phyloP scores from a whole-genome alignment of 2,888 invertebrate species.

The Drosophila parthenogenetica region DNA sequence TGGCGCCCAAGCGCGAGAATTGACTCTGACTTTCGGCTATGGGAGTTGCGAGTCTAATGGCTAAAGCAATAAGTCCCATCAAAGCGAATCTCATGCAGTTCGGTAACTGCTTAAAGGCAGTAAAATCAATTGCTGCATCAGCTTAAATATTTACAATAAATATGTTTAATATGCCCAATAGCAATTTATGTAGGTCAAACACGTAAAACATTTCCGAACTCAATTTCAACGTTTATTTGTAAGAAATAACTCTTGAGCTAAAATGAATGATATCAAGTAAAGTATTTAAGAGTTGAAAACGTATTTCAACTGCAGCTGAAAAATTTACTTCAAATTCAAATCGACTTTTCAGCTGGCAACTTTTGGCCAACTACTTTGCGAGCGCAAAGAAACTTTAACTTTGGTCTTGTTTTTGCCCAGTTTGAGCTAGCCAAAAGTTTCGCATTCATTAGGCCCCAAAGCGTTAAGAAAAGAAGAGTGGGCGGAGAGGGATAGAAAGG shows the following conservation, averaged over 20 bases:
- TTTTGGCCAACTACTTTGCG: constrained; percentile 12
- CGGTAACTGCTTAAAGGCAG: no score
- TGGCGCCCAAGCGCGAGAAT: constrained; percentile 71
- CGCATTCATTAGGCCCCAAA: constrained; percentile 50
- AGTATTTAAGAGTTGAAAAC: constrained; percentile 11
- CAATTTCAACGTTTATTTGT: constrained; percentile 3
- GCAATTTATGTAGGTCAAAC: not conserved
- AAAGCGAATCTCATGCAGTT: not conserved
- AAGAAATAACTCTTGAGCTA: not conserved
- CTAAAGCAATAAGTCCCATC: constrained; percentile 4
- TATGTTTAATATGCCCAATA: not conserved
- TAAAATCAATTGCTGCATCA: not conserved
- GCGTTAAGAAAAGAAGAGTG: not conserved
- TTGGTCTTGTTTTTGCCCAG: constrained; percentile 12
- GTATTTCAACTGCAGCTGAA: constrained; percentile 8
- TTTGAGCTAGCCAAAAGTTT: constrained; percentile 35
- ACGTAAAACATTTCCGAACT: not conserved
- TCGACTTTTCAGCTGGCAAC: constrained; percentile 21
- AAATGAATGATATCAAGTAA: constrained; percentile 1
- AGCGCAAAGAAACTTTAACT: constrained; percentile 35
- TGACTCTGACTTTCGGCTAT: constrained; percentile 48
- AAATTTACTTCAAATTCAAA: constrained; percentile 19
- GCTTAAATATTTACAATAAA: not conserved
- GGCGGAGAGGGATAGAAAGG: not conserved
- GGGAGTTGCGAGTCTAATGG: constrained; percentile 24